Conservation (phyloP, 2,888 invertebrate genomes). For the Drosophila meridionalis region DNA sequence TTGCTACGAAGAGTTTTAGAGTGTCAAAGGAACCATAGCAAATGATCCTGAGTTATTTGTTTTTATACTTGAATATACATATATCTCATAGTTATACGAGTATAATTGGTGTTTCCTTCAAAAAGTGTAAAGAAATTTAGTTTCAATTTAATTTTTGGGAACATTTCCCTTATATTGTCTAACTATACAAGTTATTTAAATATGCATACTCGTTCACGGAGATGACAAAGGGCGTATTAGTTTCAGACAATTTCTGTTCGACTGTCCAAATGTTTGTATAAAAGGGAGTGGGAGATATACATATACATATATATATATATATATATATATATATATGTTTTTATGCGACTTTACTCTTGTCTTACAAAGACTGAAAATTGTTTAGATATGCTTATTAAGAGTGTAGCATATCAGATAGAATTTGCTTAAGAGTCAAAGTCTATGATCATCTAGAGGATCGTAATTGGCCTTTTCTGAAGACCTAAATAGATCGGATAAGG, state of each 20-base stretch:
- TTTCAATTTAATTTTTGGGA: slow-evolving; percentile 59
- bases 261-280: neutral
- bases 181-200: slow-evolving; percentile 72
- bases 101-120: slow-evolving; percentile 65
- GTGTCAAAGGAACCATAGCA: slow-evolving; percentile 47
- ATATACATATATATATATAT: no score
- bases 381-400: no score
- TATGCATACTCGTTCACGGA: slow-evolving; percentile 16
- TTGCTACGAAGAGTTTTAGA: slow-evolving; percentile 24
- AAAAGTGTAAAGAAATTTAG: slow-evolving; percentile 59
- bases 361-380: neutral
- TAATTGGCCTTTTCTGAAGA: neutral
- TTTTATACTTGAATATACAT: slow-evolving; percentile 29
- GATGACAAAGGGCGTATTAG: neutral
- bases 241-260: neutral
- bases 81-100: slow-evolving; percentile 22
- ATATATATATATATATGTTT: neutral
- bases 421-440: neutral
- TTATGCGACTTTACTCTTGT: neutral
- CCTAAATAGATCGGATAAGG: neutral
- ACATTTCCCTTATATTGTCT: slow-evolving; percentile 82
- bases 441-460: neutral
- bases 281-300: neutral
- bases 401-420: neutral
- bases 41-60: slow-evolving; percentile 50